Percentiles rank a stretch among this genome's conserved stretches.
These are phyloP conservation scores for Tokudaia tokunoshimensis DNA, from an alignment of 2,797 vertebrate genomes.

Conservation along the genomic window DNA sequence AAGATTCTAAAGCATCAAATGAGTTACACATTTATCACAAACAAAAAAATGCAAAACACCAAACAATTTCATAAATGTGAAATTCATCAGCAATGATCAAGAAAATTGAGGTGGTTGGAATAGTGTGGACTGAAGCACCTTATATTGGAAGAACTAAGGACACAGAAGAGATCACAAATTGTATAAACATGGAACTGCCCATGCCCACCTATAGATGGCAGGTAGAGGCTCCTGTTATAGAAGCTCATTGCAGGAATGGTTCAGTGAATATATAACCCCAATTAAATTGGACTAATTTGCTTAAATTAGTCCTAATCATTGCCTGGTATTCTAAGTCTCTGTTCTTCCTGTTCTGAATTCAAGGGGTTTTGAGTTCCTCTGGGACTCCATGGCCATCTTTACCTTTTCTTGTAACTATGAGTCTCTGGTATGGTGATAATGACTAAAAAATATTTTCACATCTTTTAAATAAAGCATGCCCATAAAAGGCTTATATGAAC, in stretches of 20 bases:
- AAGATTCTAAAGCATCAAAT: not conserved
- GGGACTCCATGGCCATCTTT: not conserved
- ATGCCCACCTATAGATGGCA: slow-evolving; percentile 29
- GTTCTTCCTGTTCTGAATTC: not conserved
- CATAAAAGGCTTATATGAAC: not conserved
- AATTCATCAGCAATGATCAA: not conserved
- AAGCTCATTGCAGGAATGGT: not conserved
- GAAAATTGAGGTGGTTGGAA: not conserved
- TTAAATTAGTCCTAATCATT: not conserved
- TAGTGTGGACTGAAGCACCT: not conserved
- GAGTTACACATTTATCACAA: not conserved
- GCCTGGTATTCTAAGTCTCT: not conserved
- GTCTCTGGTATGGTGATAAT: not conserved
- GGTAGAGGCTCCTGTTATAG: not conserved
- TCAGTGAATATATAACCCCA: not conserved
- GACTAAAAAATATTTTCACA: not conserved
- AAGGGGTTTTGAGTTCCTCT: not conserved
- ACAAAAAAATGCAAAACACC: not conserved
- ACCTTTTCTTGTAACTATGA: not conserved
- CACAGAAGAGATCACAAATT: not conserved
- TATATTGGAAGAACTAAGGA: not conserved
- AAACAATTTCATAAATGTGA: not conserved
- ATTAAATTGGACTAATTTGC: not conserved
- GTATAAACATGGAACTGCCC: not conserved
- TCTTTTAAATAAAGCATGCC: not conserved